phyloP scores from a whole-genome alignment of 2,888 invertebrate genomes.

The Itoplectis maculator region DNA sequence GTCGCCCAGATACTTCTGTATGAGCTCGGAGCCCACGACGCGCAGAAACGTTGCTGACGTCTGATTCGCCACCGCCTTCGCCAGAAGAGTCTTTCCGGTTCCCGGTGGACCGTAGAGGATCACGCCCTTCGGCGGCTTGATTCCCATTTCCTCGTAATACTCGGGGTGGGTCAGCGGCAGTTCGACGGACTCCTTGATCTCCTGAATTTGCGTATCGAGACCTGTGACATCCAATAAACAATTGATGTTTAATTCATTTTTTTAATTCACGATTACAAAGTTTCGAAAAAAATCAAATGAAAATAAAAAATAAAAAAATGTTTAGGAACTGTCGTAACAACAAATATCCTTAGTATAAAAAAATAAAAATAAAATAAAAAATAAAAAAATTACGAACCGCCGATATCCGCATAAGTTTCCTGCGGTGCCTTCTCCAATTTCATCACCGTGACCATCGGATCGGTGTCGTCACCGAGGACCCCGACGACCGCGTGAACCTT shows the following conservation, averaged over 20 bases:
- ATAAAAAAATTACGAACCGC: slow-evolving; percentile 86
- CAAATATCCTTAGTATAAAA: no score
- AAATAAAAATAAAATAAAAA: background rate
- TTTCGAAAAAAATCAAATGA: slow-evolving; percentile 7
- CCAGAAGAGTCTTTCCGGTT: slow-evolving; percentile 98
- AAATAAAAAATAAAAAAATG: no score
- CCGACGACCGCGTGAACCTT: slow-evolving; percentile 99
- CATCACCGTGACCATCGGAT: slow-evolving; percentile 99
- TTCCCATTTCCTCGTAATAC: slow-evolving; percentile 99
- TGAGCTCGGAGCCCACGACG: slow-evolving; percentile 99
- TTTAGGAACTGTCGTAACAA: no score
- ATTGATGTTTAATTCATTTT: background rate
- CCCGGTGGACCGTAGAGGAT: slow-evolving; percentile 99
- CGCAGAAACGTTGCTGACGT: slow-evolving; percentile 99
- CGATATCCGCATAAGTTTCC: slow-evolving; percentile 99
- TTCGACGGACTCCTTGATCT: slow-evolving; percentile 99
- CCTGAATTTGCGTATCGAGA: slow-evolving; percentile 98
- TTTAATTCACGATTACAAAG: background rate
- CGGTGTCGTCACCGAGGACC: slow-evolving; percentile 99
- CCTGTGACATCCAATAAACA: slow-evolving; percentile 82
- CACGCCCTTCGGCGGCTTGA: slow-evolving; percentile 99
- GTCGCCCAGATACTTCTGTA: slow-evolving; percentile 99
- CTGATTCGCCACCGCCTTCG: slow-evolving; percentile 99
- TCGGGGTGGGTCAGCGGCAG: slow-evolving; percentile 99
- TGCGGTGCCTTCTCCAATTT: slow-evolving; percentile 99